Percentiles rank a stretch among this genome's conserved stretches.
phyloP scores from a whole-genome alignment of 2,113 vertebrate genomes.

The Tympanuchus pallidicinctus region DNA sequence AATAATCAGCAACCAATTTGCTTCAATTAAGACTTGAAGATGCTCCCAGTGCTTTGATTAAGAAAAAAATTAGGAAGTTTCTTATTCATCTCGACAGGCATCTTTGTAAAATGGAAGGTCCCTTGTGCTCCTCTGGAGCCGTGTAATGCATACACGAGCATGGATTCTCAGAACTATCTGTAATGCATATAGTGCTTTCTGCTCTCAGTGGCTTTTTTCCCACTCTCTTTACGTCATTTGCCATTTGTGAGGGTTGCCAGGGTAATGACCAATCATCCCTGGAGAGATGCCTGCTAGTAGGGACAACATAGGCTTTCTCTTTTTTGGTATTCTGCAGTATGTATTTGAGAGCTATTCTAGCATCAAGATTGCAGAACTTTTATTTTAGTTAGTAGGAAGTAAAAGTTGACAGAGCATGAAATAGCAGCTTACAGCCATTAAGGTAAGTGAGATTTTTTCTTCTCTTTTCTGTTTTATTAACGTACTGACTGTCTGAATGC shows the following conservation, averaged over 20 bases:
- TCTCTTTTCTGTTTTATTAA: not conserved
- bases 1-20: constrained; percentile 24
- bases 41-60: constrained; percentile 33
- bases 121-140: constrained; percentile 78
- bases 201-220: constrained; percentile 86
- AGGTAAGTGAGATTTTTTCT: constrained; percentile 55
- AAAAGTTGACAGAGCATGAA: constrained; percentile 67
- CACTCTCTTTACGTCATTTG: constrained; percentile 92
- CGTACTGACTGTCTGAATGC: not conserved
- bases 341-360: constrained; percentile 75
- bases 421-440: constrained; percentile 20
- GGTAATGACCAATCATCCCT: constrained; percentile 89
- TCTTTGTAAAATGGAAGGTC: constrained; percentile 56
- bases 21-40: constrained; percentile 50
- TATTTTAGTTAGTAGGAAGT: constrained; percentile 70
- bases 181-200: constrained; percentile 84
- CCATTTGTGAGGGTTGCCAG: constrained; percentile 91
- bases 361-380: constrained; percentile 72
- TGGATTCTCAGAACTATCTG: constrained; percentile 82
- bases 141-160: constrained; percentile 75
- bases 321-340: constrained; percentile 81
- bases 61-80: constrained; percentile 55
- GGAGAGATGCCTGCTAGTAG: constrained; percentile 86
- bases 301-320: constrained; percentile 83
- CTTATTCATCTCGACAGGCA: constrained; percentile 45